Conservation (phyloP, 2,888 invertebrate genomes). For the Polyommatus iphigenia region DNA sequence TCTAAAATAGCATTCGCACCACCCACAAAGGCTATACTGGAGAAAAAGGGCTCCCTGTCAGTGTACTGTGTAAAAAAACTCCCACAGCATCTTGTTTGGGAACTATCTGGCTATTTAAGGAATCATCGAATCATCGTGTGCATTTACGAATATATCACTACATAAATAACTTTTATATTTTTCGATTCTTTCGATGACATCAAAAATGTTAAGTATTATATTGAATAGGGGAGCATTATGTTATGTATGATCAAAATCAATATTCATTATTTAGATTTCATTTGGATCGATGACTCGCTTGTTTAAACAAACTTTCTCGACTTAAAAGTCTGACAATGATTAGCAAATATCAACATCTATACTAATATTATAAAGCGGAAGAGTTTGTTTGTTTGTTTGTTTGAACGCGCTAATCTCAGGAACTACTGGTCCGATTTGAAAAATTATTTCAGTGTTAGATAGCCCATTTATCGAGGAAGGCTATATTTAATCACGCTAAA, state of each 20-base stretch:
- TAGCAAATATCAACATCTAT: constrained; percentile 7
- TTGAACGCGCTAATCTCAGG: too few species aligned
- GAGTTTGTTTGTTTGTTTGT: too few species aligned
- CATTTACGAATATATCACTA: not conserved
- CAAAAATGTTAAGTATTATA: not conserved
- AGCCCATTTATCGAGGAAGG: too few species aligned
- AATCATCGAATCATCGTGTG: too few species aligned
- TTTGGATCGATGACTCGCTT: not conserved
- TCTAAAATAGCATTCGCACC: not conserved
- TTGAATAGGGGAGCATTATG: not conserved
- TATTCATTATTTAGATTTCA: not conserved
- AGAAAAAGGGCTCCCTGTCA: not conserved
- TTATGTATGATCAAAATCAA: not conserved
- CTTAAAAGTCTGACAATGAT: constrained; percentile 23
- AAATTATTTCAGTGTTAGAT: too few species aligned
- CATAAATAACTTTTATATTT: not conserved
- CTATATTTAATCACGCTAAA: too few species aligned
- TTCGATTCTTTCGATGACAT: not conserved
- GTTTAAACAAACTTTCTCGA: not conserved
- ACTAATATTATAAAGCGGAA: too few species aligned
- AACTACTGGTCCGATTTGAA: too few species aligned
- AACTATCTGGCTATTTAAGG: not conserved
- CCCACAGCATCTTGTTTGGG: not conserved
- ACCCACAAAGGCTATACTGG: not conserved
- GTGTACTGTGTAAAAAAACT: not conserved